A percentile compares a stretch with the other conserved stretches of the same genome.
Evolutionary conservation across 2,113 vertebrate species (phyloP).

Genomic region (Tautogolabrus adspersus): DNA sequence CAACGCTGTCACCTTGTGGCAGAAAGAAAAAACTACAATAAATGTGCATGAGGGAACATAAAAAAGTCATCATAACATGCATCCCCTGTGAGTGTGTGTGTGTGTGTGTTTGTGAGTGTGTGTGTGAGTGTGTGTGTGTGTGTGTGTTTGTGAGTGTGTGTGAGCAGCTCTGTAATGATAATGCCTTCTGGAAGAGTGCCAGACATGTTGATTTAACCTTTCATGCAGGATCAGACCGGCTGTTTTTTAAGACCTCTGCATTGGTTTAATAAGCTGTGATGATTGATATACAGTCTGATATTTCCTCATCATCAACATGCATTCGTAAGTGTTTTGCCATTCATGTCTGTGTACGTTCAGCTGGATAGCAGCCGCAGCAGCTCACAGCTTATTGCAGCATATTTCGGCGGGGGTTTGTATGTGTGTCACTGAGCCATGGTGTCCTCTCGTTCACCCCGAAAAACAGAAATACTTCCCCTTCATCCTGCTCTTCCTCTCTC

Average conservation of each 20-base stretch:
- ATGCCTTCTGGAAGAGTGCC: not conserved
- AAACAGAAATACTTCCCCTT: constrained; percentile 67
- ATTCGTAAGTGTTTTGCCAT: not conserved
- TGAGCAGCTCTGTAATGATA: constrained; percentile 1
- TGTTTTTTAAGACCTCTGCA: not conserved
- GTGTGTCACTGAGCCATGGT: constrained; percentile 72
- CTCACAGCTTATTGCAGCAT: constrained; percentile 31
- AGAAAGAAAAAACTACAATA: constrained; percentile 38
- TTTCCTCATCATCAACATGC: not conserved
- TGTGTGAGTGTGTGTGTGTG: constrained; percentile 1
- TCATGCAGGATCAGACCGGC: not conserved
- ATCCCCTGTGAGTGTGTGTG: not conserved
- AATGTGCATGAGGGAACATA: not conserved
- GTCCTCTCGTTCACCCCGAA: constrained; percentile 81
- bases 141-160: not conserved
- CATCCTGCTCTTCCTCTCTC: constrained; percentile 45
- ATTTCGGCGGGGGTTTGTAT: constrained; percentile 51
- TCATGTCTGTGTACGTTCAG: not conserved
- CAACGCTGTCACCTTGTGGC: constrained; percentile 66
- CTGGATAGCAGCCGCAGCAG: constrained; percentile 11
- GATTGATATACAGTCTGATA: not conserved
- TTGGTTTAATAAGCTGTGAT: not conserved
- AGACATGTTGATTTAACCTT: constrained; percentile 20
- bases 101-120: not conserved
- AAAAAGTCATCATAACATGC: not conserved